These are phyloP conservation scores for Phrynocephalus guinanensis DNA, from an alignment of 2,797 vertebrate species.

Conservation along the genomic window DNA sequence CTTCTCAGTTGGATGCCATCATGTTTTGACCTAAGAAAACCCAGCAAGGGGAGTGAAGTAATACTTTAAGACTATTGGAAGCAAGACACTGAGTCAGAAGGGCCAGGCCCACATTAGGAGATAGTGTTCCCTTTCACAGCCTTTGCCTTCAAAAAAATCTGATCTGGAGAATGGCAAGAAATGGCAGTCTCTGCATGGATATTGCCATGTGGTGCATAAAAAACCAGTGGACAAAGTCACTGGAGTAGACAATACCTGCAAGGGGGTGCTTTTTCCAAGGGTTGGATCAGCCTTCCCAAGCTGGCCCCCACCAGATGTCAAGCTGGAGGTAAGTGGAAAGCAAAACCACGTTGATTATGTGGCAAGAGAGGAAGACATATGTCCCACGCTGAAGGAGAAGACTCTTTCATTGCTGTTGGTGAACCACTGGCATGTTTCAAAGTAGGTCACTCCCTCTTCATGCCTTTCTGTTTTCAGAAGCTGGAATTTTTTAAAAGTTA, in stretches of 20 bases:
- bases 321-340: not conserved
- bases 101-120: not conserved
- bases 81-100: not conserved
- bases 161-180: not conserved
- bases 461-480: too few relatives aligned
- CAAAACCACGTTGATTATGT: not conserved
- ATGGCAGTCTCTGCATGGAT: not conserved
- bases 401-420: not conserved
- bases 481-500: too few relatives aligned
- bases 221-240: not conserved
- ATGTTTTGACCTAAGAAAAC: not conserved
- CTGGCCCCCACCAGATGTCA: not conserved
- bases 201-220: not conserved
- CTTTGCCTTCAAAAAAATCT: not conserved
- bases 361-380: not conserved
- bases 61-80: not conserved
- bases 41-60: not conserved
- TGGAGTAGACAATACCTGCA: not conserved
- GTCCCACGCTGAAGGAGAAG: not conserved
- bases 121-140: too few relatives aligned
- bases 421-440: not conserved
- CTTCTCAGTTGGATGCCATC: constrained; percentile 10
- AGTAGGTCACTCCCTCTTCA: too few relatives aligned
- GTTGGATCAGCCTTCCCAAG: not conserved
- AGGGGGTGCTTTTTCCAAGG: not conserved